Conservation (phyloP, 2,797 vertebrate species). For the Glossophaga mutica region DNA sequence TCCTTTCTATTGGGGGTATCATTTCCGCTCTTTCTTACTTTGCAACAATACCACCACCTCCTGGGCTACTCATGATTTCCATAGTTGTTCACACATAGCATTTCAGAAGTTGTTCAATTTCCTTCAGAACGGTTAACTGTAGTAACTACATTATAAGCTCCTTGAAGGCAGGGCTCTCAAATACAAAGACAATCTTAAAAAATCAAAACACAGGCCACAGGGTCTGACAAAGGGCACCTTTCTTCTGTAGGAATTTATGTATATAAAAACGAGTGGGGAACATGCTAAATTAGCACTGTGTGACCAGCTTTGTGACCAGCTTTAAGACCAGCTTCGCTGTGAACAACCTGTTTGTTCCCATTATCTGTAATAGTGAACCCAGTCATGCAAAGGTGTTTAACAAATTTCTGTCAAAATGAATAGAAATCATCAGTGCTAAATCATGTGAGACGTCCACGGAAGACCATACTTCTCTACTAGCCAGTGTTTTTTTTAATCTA, state of each 20-base stretch:
- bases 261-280: neutral
- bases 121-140: neutral
- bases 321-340: neutral
- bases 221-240: neutral
- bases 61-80: neutral
- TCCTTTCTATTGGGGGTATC: neutral
- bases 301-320: neutral
- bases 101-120: neutral
- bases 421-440: neutral
- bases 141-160: neutral
- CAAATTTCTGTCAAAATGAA: neutral
- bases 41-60: neutral
- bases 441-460: neutral
- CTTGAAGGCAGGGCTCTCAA: conserved; percentile 18
- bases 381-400: neutral
- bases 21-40: neutral
- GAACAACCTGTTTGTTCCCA: neutral
- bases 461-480: neutral
- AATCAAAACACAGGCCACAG: neutral
- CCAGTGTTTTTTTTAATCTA: neutral
- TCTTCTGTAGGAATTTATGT: neutral
- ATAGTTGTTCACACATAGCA: neutral
- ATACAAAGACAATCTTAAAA: neutral
- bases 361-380: neutral
- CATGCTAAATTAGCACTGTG: neutral